These are phyloP conservation scores for Myiagra hebetior DNA, from an alignment of 2,113 vertebrate genomes.

Conservation along the genomic window DNA sequence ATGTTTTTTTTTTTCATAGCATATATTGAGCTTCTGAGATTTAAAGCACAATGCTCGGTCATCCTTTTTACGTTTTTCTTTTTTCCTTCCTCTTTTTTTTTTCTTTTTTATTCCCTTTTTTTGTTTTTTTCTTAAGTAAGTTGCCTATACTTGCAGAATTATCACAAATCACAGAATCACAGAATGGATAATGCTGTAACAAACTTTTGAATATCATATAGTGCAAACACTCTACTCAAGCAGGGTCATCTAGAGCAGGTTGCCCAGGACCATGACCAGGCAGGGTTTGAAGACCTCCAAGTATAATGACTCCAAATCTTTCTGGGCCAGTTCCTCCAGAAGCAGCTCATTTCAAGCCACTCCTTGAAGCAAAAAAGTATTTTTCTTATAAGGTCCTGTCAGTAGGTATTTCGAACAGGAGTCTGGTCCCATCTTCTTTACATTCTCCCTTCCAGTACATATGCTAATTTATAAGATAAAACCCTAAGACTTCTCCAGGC, in stretches of 20 bases:
- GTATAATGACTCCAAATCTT: background rate
- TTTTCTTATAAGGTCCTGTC: background rate
- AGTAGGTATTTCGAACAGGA: background rate
- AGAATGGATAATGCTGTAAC: background rate
- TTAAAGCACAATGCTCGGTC: background rate
- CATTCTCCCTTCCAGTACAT: background rate
- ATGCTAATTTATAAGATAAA: background rate
- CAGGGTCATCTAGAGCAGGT: background rate
- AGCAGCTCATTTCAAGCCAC: background rate
- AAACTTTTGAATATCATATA: background rate
- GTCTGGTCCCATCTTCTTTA: background rate
- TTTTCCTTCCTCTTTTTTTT: background rate
- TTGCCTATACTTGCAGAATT: background rate
- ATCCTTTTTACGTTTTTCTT: background rate
- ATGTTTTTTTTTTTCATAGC: background rate
- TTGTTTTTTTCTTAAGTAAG: background rate
- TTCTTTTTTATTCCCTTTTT: no score
- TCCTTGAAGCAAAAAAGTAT: background rate
- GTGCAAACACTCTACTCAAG: background rate
- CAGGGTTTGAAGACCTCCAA: background rate
- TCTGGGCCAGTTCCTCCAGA: background rate
- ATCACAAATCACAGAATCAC: background rate
- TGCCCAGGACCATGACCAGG: background rate
- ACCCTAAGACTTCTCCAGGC: background rate
- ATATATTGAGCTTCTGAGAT: background rate